A percentile compares a stretch with the other conserved stretches of the same genome.
Evolutionary conservation across 1,140 invertebrate species (phyloP).

Genomic region (Drosophila tropicalis): DNA sequence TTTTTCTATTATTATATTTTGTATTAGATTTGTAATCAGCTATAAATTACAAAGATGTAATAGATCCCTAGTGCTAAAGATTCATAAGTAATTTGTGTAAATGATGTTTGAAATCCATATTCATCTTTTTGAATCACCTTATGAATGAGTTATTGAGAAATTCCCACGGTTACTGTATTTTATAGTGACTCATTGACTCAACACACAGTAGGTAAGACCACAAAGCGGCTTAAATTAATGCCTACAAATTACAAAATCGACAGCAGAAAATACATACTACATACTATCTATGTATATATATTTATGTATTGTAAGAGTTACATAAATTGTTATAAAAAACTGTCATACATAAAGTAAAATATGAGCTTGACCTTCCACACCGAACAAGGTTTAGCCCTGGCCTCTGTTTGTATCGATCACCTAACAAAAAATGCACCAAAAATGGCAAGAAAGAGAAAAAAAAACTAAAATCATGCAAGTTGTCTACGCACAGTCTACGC

Average conservation of each 20-base stretch:
- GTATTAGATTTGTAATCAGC: too few species aligned
- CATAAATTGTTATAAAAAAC: conserved; percentile 11
- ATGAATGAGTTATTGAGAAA: background rate
- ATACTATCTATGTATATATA: background rate
- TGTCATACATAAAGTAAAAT: background rate
- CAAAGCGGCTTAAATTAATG: conserved; percentile 3
- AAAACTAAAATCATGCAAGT: conserved; percentile 3
- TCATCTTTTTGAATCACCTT: conserved; percentile 2
- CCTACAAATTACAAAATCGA: conserved; percentile 3
- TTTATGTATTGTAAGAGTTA: background rate
- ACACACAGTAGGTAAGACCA: background rate
- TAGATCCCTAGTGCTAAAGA: background rate
- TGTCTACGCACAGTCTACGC: conserved; percentile 13
- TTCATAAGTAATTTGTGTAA: background rate
- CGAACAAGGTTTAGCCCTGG: conserved; percentile 9
- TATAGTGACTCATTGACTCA: background rate
- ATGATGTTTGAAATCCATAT: background rate
- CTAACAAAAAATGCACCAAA: background rate
- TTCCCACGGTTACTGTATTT: conserved; percentile 6
- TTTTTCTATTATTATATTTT: too few species aligned
- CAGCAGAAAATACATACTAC: background rate
- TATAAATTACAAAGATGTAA: too few species aligned
- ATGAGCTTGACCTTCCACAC: conserved; percentile 5
- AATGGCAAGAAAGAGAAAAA: background rate
- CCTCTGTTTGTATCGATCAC: background rate